These are phyloP conservation scores for Sarcophaga rosellei DNA, from an alignment of 2,888 invertebrate genomes.

Conservation along the genomic window DNA sequence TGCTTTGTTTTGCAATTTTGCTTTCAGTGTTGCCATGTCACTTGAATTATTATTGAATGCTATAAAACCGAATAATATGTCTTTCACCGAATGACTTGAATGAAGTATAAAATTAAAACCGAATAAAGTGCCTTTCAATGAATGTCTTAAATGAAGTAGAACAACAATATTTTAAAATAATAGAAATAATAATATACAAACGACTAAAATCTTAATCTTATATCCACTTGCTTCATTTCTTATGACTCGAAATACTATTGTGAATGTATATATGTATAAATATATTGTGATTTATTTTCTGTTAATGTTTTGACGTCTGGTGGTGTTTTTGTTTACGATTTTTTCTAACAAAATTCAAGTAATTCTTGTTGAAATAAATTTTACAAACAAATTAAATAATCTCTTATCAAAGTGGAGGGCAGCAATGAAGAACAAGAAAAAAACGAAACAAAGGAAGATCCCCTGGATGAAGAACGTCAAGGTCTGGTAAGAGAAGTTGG, in stretches of 20 bases:
- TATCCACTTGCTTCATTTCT: not conserved
- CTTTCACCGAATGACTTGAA: not conserved
- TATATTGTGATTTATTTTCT: slow-evolving; percentile 11
- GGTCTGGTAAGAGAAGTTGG: slow-evolving; percentile 91
- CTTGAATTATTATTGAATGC: not conserved
- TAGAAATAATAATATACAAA: not conserved
- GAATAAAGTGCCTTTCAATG: no score
- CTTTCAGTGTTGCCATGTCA: slow-evolving; percentile 7
- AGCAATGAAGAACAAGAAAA: slow-evolving; percentile 72
- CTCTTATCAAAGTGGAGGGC: slow-evolving; percentile 70
- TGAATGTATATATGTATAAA: not conserved
- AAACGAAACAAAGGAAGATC: slow-evolving; percentile 77
- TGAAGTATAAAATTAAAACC: not conserved
- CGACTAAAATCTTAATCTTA: not conserved
- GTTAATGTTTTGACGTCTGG: not conserved
- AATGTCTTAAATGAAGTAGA: no score
- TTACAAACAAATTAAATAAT: not conserved
- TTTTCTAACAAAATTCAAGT: not conserved
- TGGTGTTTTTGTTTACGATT: not conserved
- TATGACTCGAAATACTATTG: not conserved
- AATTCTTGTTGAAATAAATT: not conserved
- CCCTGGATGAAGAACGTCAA: slow-evolving; percentile 78
- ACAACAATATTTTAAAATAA: no score
- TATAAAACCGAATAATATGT: no score
- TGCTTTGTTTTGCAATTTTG: slow-evolving; percentile 30